These are phyloP conservation scores for Leptobrachium ailaonicum DNA, from an alignment of 2,113 vertebrate genomes.

Conservation along the genomic window DNA sequence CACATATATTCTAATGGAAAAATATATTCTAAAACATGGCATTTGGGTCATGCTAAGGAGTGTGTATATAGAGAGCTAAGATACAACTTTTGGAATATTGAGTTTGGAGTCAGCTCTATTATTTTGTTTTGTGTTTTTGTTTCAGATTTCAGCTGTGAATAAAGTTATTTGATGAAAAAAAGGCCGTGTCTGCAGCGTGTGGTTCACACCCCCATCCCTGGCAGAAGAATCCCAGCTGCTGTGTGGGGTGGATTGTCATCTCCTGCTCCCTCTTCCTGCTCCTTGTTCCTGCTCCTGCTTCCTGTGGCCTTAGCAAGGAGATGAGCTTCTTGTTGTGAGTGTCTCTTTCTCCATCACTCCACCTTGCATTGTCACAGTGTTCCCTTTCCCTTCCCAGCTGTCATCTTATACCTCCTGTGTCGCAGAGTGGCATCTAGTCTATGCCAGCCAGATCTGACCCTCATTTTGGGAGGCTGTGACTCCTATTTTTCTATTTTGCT, in stretches of 20 bases:
- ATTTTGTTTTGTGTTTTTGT: background rate
- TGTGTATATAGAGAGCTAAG: too few species aligned
- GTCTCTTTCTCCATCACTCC: slow-evolving; percentile 13
- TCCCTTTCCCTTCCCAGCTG: background rate
- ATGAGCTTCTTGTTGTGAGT: slow-evolving; percentile 52
- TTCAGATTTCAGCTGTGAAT: slow-evolving; percentile 3
- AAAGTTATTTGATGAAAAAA: slow-evolving; percentile 39
- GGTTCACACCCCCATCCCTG: slow-evolving; percentile 44
- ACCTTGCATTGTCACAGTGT: background rate
- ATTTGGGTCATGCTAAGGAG: too few species aligned
- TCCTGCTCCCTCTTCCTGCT: slow-evolving; percentile 29
- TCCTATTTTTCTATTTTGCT: background rate
- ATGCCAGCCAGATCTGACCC: slow-evolving; percentile 22
- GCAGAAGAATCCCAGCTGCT: slow-evolving; percentile 45
- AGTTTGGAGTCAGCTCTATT: too few species aligned
- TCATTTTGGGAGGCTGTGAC: background rate
- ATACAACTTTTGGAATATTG: too few species aligned
- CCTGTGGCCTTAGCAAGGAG: slow-evolving; percentile 41
- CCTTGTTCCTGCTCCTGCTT: slow-evolving; percentile 20
- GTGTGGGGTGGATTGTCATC: slow-evolving; percentile 32
- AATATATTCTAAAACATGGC: too few species aligned
- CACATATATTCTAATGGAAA: too few species aligned
- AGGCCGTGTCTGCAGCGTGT: slow-evolving; percentile 34
- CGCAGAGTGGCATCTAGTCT: slow-evolving; percentile 18
- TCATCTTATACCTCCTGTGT: slow-evolving; percentile 21